These are phyloP conservation scores for Alligator sinensis DNA, from an alignment of 2,113 vertebrate species.

Conservation along the genomic window DNA sequence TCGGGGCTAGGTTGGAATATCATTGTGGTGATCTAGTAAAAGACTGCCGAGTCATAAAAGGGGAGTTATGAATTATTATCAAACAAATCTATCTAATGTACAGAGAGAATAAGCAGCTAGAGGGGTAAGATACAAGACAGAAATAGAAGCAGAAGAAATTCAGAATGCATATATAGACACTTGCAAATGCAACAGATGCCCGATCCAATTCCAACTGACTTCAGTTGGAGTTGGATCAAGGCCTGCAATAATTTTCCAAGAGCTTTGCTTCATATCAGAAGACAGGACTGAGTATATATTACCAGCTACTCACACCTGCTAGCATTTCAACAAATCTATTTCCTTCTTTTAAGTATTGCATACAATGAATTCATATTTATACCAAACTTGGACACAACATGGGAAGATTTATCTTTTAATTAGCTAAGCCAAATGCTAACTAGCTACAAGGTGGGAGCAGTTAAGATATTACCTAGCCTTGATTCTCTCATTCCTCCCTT, in stretches of 20 bases:
- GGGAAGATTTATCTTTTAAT: not conserved
- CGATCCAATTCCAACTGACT: not conserved
- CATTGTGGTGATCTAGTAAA: not conserved
- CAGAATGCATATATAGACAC: not conserved
- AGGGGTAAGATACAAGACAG: not conserved
- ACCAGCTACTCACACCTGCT: not conserved
- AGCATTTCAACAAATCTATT: not conserved
- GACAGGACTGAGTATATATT: not conserved
- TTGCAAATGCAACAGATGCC: not conserved
- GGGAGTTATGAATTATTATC: not conserved
- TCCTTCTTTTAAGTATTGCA: not conserved
- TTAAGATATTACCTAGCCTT: not conserved
- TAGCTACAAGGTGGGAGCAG: not conserved
- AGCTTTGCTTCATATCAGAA: not conserved
- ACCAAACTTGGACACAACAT: fast-evolving
- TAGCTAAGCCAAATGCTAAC: not conserved
- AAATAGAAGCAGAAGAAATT: not conserved
- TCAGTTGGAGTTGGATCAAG: not conserved
- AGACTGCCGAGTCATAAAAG: not conserved
- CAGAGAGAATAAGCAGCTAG: not conserved
- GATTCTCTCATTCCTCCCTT: slow-evolving; percentile 34
- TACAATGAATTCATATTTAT: not conserved
- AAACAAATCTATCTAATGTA: not conserved
- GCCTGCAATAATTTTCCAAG: not conserved
- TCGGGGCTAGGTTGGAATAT: not conserved